A percentile compares a stretch with the other conserved stretches of the same genome.
Conservation (phyloP, 2,797 vertebrate genomes). For the Neosilurus hyrtlii region DNA sequence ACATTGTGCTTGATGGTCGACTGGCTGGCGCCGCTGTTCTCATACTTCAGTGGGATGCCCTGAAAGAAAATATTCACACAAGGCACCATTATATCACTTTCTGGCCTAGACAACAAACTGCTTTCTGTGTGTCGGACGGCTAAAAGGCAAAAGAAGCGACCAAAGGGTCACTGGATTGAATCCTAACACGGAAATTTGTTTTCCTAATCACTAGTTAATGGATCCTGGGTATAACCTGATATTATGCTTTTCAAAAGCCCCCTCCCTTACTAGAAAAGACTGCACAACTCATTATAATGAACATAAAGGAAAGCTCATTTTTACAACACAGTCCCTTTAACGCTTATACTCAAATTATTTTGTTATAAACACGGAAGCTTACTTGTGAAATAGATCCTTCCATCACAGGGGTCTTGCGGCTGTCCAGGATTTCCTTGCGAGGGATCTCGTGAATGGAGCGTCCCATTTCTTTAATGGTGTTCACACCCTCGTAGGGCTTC, state of each 20-base stretch:
- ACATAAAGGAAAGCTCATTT: background rate
- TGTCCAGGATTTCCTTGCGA: conserved; percentile 68
- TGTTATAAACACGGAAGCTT: background rate
- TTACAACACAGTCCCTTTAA: background rate
- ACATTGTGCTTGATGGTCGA: conserved; percentile 97
- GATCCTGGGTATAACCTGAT: background rate
- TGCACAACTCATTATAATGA: background rate
- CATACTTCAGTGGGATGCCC: conserved; percentile 81
- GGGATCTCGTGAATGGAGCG: conserved; percentile 98
- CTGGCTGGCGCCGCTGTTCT: conserved; percentile 81
- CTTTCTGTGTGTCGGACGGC: background rate
- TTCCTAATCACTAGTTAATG: background rate
- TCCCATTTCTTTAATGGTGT: conserved; percentile 97
- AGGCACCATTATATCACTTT: background rate
- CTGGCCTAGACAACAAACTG: background rate
- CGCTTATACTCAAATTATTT: background rate
- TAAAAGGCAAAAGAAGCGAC: background rate
- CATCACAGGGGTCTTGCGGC: conserved; percentile 88
- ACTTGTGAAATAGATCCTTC: conserved; percentile 95
- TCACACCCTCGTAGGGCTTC: conserved; percentile 92
- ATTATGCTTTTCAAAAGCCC: background rate
- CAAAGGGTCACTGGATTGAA: background rate
- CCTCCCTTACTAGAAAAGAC: background rate
- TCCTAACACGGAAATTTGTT: background rate
- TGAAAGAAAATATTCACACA: conserved; percentile 48